These are phyloP conservation scores for Lamellibrachia columna DNA, from an alignment of 2,888 invertebrate species.

Conservation along the genomic window DNA sequence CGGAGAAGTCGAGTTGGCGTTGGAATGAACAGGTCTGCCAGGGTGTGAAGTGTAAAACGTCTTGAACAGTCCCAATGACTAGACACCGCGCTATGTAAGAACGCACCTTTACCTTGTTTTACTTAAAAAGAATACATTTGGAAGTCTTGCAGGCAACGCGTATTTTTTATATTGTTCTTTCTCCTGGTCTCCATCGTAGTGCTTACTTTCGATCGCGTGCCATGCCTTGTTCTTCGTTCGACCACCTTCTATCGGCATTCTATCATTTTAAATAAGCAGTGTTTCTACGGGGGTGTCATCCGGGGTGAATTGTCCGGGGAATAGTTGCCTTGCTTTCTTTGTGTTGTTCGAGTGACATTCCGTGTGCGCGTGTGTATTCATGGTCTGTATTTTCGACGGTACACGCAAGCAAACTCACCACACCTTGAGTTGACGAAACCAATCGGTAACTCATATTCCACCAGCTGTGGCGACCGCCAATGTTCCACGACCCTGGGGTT, in stretches of 20 bases:
- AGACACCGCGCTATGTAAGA: too few relatives aligned
- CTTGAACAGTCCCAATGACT: too few relatives aligned
- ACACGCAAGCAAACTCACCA: not conserved
- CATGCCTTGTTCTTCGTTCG: not conserved
- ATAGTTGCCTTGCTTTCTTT: not conserved
- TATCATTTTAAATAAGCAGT: not conserved
- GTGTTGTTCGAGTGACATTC: not conserved
- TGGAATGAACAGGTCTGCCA: too few relatives aligned
- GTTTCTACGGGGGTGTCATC: not conserved
- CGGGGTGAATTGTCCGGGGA: not conserved
- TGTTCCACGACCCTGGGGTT: not conserved
- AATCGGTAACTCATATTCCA: not conserved
- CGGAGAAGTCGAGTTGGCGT: too few relatives aligned
- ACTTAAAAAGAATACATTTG: not conserved
- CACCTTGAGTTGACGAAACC: not conserved
- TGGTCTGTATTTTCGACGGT: not conserved
- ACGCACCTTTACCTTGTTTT: too few relatives aligned
- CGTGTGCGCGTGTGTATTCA: not conserved
- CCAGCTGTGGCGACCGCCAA: not conserved
- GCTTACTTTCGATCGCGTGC: not conserved
- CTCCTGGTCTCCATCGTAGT: too few relatives aligned
- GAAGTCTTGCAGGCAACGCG: not conserved
- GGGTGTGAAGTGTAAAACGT: too few relatives aligned
- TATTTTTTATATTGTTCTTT: too few relatives aligned
- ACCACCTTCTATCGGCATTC: not conserved